Base-by-base conservation (phyloP, 2,888 invertebrate genomes). In the Fissipunctia ypsillon region DNA sequence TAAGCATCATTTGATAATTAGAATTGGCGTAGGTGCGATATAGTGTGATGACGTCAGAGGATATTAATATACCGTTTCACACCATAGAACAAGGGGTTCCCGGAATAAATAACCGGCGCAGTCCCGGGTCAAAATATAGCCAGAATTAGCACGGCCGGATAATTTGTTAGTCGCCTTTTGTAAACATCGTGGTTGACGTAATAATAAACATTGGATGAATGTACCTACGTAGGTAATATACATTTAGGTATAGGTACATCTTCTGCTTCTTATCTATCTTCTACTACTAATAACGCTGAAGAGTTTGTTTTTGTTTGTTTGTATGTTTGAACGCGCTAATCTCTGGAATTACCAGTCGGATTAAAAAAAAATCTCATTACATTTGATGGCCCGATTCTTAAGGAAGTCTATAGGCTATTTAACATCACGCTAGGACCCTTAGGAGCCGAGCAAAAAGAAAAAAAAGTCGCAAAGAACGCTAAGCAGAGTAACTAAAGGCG, bases 131-230 rank as follows among this genome's bases (percentile, higher is more conserved):
- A 82, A 80, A 78, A 84, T 83, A 69, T 74, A 66, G 28, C 73
- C 57, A 71, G 76, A 85, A 78, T 85, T 85, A 85, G 80, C 67
- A 69, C 70, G 74, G 35, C 31, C 64, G 81, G 74, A 81, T 85
- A 83, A 85, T 84, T 85, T 83, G 81, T 73, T 76, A 73, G 74
- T 81, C 75, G 78, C 76, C 64, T 73, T 79, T 61, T 81, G 81
- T 85, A 85, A 85, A 85, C 82, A 82, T n/a, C 9, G 57, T 28
- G 70, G 74, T 70, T 85, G 86, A 84, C 75, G 85, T 84, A 77
- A 84, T 84, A 77, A 84, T 78, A 69, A 65, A 66, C 60, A 66
- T 43, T 56, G 22, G 60, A 45, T 59, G 48, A 19, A 59, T 41
- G 31, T 72, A 56, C 25, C 25, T 67, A 64, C 45, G 56, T 76